Conservation (phyloP, 2,797 vertebrate species). For the Myiotriccus ornatus region DNA sequence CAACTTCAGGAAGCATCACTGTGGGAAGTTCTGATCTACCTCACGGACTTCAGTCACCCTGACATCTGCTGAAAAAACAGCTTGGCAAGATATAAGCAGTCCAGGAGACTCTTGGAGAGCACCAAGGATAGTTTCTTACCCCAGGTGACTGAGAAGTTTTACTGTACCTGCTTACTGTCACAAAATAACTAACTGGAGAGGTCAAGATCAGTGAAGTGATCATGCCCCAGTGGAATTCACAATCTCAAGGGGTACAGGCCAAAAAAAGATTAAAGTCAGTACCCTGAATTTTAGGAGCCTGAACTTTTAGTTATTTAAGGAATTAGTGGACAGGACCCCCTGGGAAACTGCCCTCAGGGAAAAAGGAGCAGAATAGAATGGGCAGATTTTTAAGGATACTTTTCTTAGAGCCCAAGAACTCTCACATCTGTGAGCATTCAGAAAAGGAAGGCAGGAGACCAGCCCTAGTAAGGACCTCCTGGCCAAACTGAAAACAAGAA, state of each 20-base stretch:
- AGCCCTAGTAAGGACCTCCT: neutral
- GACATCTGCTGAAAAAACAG: neutral
- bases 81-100: neutral
- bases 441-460: neutral
- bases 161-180: neutral
- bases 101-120: neutral
- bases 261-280: neutral
- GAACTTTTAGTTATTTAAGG: neutral
- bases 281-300: neutral
- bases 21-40: neutral
- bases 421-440: neutral
- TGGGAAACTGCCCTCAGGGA: neutral
- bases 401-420: neutral
- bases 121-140: neutral
- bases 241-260: neutral
- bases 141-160: neutral
- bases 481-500: neutral
- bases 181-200: neutral
- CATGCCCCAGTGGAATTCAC: neutral
- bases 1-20: neutral
- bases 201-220: neutral
- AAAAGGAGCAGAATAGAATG: neutral
- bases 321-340: neutral
- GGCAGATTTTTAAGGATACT: neutral
- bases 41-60: neutral